Base-by-base conservation (phyloP, 2,888 invertebrate genomes). In the Ormyrus thymus region DNA sequence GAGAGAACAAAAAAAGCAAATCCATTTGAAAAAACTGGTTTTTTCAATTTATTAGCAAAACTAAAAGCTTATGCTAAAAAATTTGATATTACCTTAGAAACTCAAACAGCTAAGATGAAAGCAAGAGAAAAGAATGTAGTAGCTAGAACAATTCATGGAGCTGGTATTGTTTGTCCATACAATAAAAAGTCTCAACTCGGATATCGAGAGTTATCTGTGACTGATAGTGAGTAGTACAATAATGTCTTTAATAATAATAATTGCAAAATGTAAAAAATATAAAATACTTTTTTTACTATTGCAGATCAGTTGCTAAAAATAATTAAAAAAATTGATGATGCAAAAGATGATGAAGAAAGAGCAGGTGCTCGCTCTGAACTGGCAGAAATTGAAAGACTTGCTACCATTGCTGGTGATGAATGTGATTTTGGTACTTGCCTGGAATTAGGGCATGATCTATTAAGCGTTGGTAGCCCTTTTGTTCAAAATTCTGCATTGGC, bases 361-460 rank as follows among this genome's bases (percentile, higher is more conserved):
- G 91, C 92, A 79, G 91, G 91, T 68, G 90, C 93, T 50, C 91
- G 95, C 79, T 93, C 94, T 43, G 93, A 94, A 48, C 88, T 98
- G 5, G 96, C 97, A 85, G 95, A 96, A 76, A 91, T 97, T 1
- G 93, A 97, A 80, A 97, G 95, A 5, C 94, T 94, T 76, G 95
- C 97, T 7, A 95, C 94, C 88, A 97, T 97, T 88, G 98, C 98
- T 0, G 94, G 96, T 76, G 98, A 98, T 87, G 98, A 99, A 89
- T 95, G 96, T 87, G 98, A 98, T 89, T 98, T 97, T 90, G 98
- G 98, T 0, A 97, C 97, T 73, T 95, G 97, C 0, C 90, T 98
- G 1, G 98, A 98, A 89, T 91, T 96, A 55, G 98, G 97, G 0
- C 93, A 97, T 83, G 94, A 96, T 89, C 90, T 98, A 66, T 96